phyloP scores from a whole-genome alignment of 2,113 vertebrate genomes.

The Maccullochella peelii region DNA sequence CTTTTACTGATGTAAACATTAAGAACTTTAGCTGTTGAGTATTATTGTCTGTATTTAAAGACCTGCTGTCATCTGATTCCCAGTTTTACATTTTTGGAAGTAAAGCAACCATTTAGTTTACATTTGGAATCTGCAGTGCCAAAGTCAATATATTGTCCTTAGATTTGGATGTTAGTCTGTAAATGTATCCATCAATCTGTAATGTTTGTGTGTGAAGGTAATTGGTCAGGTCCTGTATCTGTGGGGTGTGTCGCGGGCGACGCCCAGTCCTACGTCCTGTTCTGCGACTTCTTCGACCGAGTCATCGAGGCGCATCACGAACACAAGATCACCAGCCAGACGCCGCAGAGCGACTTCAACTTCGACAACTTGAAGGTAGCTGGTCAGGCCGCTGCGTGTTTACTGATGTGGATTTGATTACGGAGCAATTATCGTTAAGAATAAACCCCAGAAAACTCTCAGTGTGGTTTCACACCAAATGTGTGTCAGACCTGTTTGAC shows the following conservation, averaged over 20 bases:
- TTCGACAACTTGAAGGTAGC: conserved; percentile 82
- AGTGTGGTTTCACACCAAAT: background rate
- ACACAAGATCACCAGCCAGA: conserved; percentile 67
- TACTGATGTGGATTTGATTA: background rate
- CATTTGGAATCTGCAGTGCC: background rate
- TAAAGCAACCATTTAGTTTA: background rate
- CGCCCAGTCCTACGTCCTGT: conserved; percentile 82
- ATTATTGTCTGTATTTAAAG: background rate
- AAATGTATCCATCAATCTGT: background rate
- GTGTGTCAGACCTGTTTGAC: no score
- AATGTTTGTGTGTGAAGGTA: conserved; percentile 22
- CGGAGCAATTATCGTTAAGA: background rate
- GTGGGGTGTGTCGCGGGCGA: conserved; percentile 83
- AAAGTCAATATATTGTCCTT: background rate
- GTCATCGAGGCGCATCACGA: conserved; percentile 80
- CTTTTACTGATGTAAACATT: background rate
- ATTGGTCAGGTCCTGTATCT: conserved; percentile 18
- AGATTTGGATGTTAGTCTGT: background rate
- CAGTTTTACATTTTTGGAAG: background rate
- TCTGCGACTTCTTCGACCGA: conserved; percentile 84
- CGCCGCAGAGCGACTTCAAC: conserved; percentile 81
- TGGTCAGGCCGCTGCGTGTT: background rate
- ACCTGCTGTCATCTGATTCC: background rate
- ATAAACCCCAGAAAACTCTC: background rate
- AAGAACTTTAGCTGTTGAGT: background rate